These are phyloP conservation scores for Rhinoptilus africanus DNA, from an alignment of 2,113 vertebrate species.

Conservation along the genomic window DNA sequence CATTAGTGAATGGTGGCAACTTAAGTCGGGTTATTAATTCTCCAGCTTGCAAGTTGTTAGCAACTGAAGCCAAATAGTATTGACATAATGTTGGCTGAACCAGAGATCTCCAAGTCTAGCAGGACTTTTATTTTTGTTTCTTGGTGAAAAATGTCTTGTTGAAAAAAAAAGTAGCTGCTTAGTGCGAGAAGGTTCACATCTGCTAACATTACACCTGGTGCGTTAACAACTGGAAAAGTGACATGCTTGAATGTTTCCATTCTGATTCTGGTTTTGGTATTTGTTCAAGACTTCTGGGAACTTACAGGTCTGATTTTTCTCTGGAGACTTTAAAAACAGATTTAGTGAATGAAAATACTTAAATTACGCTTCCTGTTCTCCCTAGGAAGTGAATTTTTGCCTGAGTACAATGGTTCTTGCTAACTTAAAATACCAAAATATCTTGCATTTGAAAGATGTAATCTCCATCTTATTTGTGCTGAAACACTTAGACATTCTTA, in stretches of 20 bases:
- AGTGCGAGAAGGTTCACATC: background rate
- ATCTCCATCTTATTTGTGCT: background rate
- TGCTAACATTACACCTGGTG: background rate
- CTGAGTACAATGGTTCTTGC: background rate
- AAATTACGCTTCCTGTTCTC: background rate
- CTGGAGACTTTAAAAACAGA: background rate
- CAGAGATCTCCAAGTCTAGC: background rate
- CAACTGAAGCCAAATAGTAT: slow-evolving; percentile 5
- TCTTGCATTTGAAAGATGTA: background rate
- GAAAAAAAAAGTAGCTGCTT: background rate
- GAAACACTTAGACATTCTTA: background rate
- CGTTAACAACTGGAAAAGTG: background rate
- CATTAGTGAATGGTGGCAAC: slow-evolving; percentile 35
- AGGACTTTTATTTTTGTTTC: slow-evolving; percentile 10
- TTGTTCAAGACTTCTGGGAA: background rate
- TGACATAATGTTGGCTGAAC: background rate
- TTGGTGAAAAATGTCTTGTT: background rate
- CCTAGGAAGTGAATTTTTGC: background rate
- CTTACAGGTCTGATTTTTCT: background rate
- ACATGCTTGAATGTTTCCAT: background rate
- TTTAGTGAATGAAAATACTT: background rate
- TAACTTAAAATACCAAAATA: background rate
- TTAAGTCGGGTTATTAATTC: slow-evolving; percentile 49
- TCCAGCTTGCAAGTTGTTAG: slow-evolving; percentile 21
- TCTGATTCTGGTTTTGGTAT: background rate